Evolutionary conservation across 2,888 invertebrate species (phyloP), one percentile per base, ranked within the genome.

Genomic region (Eristalis intricaria): DNA sequence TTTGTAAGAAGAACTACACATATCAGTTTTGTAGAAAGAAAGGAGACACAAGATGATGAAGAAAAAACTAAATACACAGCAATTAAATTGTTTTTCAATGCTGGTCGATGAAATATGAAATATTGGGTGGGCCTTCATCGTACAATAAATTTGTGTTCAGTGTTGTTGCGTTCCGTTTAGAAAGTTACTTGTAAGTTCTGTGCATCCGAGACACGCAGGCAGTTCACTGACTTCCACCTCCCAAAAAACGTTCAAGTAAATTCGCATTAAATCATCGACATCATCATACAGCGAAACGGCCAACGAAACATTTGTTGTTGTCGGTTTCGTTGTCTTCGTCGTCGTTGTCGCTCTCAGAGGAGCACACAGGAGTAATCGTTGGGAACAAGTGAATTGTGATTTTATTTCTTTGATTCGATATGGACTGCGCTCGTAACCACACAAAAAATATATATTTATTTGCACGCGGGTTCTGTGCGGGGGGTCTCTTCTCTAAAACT

Each of bases 201-300:
- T 79, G 74, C 69, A 74, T 29, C 60, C 29, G 50, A 83, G 78
- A 86, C 86, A 86, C 86, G 86, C 86, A 85, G 78, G 86, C 86
- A 83, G 83, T 86, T 86, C 83, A 86, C 69, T 86, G 86, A 86
- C 86, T 86, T 83, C 56, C 35, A 75, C 74, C 65, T 82, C 82
- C 65, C 79, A 78, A 60, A 86, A 86, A 86, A 78, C 32, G 64
- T 77, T 74, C 29, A 73, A 82, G 68, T 77, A 73, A 83, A 86
- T 86, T 78, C 78, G 83, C 78, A 86, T 83, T 83, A 63, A 83
- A 86, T 83, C 86, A 84, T 81, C 70, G 65, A 84, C 84, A 74
- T 69, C 50, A n/a, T n/a, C 29, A n/a, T 73, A 58, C 68, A 61
- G 40, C 58, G 60, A 74, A 50, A 50, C 19, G 50, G 50, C 19